These are phyloP conservation scores for Lasioglossum baleicum DNA, from an alignment of 1,140 invertebrate species.

Conservation along the genomic window DNA sequence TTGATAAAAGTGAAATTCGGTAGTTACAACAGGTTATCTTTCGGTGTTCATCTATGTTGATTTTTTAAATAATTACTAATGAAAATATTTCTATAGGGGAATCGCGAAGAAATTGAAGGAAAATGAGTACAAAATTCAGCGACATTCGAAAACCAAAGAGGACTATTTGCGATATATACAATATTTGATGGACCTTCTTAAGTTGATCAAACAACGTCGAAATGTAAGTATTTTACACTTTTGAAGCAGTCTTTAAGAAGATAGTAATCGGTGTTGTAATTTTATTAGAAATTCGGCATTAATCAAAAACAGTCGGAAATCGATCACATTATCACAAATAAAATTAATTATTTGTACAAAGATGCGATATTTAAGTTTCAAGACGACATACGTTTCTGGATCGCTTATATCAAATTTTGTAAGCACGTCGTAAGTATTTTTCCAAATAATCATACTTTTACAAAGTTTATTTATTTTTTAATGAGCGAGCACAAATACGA, in stretches of 20 bases:
- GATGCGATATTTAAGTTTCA: conserved; percentile 83
- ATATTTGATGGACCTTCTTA: conserved; percentile 85
- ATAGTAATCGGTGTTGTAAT: not conserved
- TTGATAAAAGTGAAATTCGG: conserved; percentile 85
- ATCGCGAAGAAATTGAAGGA: conserved; percentile 86
- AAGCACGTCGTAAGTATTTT: conserved; percentile 81
- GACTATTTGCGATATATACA: conserved; percentile 87
- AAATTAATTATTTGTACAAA: conserved; percentile 84
- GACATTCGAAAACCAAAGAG: conserved; percentile 84
- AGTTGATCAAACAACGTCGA: conserved; percentile 82
- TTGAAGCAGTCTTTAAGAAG: not conserved
- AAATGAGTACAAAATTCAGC: conserved; percentile 87
- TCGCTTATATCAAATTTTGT: conserved; percentile 87
- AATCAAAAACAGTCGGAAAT: conserved; percentile 84
- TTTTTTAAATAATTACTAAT: not conserved
- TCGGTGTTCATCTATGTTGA: not conserved
- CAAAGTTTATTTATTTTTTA: not conserved
- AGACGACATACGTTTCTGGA: conserved; percentile 86
- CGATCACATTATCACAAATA: conserved; percentile 83
- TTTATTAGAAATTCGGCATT: conserved; percentile 80
- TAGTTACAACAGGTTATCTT: conserved; percentile 64
- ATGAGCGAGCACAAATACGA: conserved; percentile 17
- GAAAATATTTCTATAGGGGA: conserved; percentile 76
- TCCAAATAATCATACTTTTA: not conserved
- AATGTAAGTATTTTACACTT: conserved; percentile 67